These are phyloP conservation scores for Platanista minor DNA, from an alignment of 2,113 vertebrate genomes.

Conservation along the genomic window DNA sequence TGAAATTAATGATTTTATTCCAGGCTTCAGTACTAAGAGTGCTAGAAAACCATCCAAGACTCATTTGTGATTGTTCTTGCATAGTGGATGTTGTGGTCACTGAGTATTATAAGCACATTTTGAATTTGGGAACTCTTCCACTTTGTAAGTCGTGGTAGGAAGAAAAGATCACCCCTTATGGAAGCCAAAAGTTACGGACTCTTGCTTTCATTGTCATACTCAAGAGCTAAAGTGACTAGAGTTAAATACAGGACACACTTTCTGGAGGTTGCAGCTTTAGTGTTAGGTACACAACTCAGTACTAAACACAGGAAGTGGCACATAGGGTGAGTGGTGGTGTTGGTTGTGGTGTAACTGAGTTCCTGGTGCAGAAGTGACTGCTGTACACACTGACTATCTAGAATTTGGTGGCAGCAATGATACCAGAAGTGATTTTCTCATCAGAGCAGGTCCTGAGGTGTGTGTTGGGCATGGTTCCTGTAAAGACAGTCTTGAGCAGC, in stretches of 20 bases:
- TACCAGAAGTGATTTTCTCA: slow-evolving; percentile 2
- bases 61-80: neutral
- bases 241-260: neutral
- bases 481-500: neutral
- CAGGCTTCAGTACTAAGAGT: neutral
- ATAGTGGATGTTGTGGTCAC: neutral
- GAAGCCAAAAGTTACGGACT: neutral
- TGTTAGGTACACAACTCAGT: neutral
- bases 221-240: neutral
- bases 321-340: neutral
- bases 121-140: neutral
- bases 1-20: neutral
- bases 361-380: neutral
- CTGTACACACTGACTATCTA: neutral
- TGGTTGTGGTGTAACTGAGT: neutral
- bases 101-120: neutral
- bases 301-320: neutral
- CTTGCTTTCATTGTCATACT: neutral
- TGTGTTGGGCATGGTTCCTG: neutral
- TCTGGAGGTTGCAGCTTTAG: neutral
- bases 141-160: neutral
- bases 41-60: neutral
- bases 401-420: neutral
- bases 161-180: neutral
- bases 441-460: neutral